Evolutionary conservation across 1,140 invertebrate species (phyloP).

Genomic region (Oncopodura yosiiana): DNA sequence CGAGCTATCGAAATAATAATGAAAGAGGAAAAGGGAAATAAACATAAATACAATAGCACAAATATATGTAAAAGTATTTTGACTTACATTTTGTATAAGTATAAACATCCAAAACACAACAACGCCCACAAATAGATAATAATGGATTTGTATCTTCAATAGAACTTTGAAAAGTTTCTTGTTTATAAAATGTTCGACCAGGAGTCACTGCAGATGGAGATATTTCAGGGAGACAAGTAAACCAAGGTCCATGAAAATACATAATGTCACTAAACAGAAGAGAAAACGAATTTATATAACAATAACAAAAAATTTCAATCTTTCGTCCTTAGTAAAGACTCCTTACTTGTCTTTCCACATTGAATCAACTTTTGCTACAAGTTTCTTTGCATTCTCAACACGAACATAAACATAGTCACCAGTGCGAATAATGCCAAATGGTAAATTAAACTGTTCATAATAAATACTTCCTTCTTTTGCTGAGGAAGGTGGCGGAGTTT

Average conservation of each 20-base stretch:
- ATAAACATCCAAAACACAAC: conserved; percentile 77
- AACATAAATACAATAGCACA: neutral
- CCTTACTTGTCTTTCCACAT: conserved; percentile 84
- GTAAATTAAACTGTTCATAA: conserved; percentile 85
- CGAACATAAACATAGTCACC: conserved; percentile 92
- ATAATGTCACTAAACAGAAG: conserved; percentile 63
- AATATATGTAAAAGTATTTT: neutral
- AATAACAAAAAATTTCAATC: neutral
- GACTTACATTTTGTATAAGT: conserved; percentile 74
- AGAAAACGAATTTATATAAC: neutral
- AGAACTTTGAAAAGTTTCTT: conserved; percentile 85
- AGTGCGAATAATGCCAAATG: conserved; percentile 69
- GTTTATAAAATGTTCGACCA: conserved; percentile 77
- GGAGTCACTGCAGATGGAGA: conserved; percentile 50
- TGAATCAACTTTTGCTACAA: conserved; percentile 86
- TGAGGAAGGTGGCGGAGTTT: conserved; percentile 51
- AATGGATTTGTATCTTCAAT: conserved; percentile 85
- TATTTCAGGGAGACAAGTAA: conserved; percentile 78
- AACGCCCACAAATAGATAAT: conserved; percentile 80
- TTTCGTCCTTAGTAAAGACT: conserved; percentile 37
- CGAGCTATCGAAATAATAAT: conserved; percentile 53
- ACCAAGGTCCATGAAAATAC: conserved; percentile 87
- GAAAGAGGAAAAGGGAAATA: conserved; percentile 1
- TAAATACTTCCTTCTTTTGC: conserved; percentile 65
- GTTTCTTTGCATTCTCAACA: conserved; percentile 70